These are phyloP conservation scores for Diacarnus erythraeanus DNA, from an alignment of 37 sponge, comb jelly and placozoan genomes.

Conservation along the genomic window DNA sequence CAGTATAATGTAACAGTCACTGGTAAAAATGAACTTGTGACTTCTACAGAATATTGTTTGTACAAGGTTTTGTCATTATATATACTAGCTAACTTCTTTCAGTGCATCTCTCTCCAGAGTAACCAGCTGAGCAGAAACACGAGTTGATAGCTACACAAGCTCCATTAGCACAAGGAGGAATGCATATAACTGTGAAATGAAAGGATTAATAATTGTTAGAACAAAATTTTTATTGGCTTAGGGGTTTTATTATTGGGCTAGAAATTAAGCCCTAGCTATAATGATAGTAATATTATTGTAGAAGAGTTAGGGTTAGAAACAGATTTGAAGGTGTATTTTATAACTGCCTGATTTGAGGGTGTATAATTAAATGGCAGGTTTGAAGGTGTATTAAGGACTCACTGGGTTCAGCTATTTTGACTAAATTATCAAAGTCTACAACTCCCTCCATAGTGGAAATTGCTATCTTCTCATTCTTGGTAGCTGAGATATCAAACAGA, in stretches of 20 bases:
- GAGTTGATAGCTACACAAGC: conserved; percentile 55
- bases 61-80: not conserved
- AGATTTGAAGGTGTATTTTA: too few relatives aligned
- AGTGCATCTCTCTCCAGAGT: conserved; percentile 43
- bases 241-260: too few relatives aligned
- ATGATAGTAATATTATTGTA: too few relatives aligned
- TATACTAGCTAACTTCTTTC: not conserved
- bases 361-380: too few relatives aligned
- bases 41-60: too few relatives aligned
- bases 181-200: conserved; percentile 52
- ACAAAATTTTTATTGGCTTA: not conserved
- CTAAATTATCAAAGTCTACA: conserved; percentile 17
- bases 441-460: conserved; percentile 34
- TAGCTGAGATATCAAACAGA: conserved; percentile 57
- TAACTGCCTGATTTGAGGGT: too few relatives aligned
- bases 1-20: too few relatives aligned
- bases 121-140: conserved; percentile 57
- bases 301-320: too few relatives aligned
- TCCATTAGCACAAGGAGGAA: conserved; percentile 71
- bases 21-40: too few relatives aligned
- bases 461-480: conserved; percentile 46
- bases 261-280: not conserved
- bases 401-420: conserved; percentile 45
- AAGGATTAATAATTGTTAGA: too few relatives aligned
- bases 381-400: not conserved